Conservation (phyloP, 2,797 vertebrate genomes). For the Coluber constrictor region DNA sequence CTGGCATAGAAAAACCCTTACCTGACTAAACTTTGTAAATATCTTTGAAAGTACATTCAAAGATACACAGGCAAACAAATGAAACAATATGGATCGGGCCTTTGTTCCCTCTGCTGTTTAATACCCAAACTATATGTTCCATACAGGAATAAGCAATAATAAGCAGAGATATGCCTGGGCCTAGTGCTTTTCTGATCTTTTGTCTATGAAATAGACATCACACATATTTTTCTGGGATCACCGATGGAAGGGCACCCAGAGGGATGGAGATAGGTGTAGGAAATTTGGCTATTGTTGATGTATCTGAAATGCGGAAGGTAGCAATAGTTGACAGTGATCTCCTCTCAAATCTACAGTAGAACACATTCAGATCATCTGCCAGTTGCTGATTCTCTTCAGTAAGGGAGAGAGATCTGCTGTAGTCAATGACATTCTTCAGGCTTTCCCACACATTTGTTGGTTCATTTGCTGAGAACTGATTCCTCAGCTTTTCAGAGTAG, state of each 20-base stretch:
- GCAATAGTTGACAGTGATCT: background rate
- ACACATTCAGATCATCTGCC: background rate
- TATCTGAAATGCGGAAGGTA: background rate
- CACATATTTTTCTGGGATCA: background rate
- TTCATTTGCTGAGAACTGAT: background rate
- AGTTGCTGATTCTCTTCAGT: background rate
- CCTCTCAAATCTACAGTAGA: background rate
- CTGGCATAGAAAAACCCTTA: background rate
- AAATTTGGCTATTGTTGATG: background rate
- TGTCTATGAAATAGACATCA: background rate
- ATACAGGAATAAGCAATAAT: background rate
- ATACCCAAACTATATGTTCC: background rate
- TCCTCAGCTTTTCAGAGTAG: background rate
- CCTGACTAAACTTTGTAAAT: constrained; percentile 1
- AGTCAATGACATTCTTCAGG: background rate
- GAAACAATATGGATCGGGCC: background rate
- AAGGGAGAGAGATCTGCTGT: background rate
- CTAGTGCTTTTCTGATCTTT: background rate
- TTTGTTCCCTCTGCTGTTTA: background rate
- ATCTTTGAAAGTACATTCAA: background rate
- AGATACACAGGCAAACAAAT: background rate
- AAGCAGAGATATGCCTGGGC: background rate
- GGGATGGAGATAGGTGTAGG: background rate
- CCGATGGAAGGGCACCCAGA: background rate
- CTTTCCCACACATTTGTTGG: background rate